These are phyloP conservation scores for Sturmia bella DNA, from an alignment of 2,888 invertebrate species.

Conservation along the genomic window DNA sequence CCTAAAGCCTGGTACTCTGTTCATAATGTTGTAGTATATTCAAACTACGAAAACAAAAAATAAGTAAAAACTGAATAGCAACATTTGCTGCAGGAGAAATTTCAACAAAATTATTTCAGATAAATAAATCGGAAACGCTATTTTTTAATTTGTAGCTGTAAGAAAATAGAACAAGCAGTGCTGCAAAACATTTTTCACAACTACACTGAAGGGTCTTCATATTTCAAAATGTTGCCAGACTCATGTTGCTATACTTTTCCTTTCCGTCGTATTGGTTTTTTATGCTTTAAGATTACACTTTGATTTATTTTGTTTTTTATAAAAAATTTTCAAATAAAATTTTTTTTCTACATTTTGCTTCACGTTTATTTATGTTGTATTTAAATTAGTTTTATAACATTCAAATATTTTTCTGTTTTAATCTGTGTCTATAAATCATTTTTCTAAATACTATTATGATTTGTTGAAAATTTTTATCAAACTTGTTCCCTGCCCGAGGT, in stretches of 20 bases:
- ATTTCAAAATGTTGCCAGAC: neutral
- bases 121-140: no score
- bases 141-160: no score
- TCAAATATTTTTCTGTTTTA: conserved; percentile 47
- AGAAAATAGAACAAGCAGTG: no score
- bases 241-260: conserved; percentile 25
- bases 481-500: conserved; percentile 34
- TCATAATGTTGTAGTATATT: no score
- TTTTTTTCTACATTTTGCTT: conserved; percentile 3
- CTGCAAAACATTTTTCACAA: neutral
- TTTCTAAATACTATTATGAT: conserved; percentile 60
- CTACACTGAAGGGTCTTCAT: no score
- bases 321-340: neutral
- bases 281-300: neutral
- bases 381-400: conserved; percentile 53
- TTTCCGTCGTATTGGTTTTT: neutral
- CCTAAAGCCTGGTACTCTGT: no score
- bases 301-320: conserved; percentile 4
- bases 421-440: conserved; percentile 64
- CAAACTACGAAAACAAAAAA: no score
- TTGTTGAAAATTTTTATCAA: conserved; percentile 49
- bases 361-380: conserved; percentile 22
- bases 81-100: no score
- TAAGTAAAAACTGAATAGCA: no score
- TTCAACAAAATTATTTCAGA: no score